These are phyloP conservation scores for Diarsia brunnea DNA, from an alignment of 2,888 invertebrate species.

Conservation along the genomic window DNA sequence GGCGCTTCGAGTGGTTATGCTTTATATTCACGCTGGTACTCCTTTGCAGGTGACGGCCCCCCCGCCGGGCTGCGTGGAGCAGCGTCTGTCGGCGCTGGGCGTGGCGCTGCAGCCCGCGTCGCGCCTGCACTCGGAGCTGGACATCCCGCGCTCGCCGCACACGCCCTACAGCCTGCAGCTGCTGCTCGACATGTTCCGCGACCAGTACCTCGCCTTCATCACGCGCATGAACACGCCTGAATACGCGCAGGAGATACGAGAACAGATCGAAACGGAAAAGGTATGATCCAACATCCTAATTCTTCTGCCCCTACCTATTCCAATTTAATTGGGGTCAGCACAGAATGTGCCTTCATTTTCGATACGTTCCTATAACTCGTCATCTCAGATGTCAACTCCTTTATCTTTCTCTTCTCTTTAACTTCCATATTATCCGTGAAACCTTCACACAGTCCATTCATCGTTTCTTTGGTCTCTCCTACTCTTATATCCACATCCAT, in stretches of 20 bases:
- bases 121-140: slow-evolving; percentile 94
- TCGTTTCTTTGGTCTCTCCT: not conserved
- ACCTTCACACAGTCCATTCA: not conserved
- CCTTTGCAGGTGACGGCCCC: slow-evolving; percentile 92
- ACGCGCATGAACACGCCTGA: slow-evolving; percentile 95
- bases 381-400: not conserved
- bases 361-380: not conserved
- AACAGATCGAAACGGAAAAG: slow-evolving; percentile 96
- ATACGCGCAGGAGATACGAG: slow-evolving; percentile 93
- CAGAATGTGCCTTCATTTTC: not conserved
- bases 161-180: slow-evolving; percentile 97
- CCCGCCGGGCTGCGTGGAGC: slow-evolving; percentile 97
- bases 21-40: not conserved
- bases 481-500: not conserved
- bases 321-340: not conserved
- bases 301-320: not conserved
- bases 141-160: slow-evolving; percentile 94
- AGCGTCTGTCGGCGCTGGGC: slow-evolving; percentile 95
- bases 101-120: slow-evolving; percentile 92
- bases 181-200: slow-evolving; percentile 95
- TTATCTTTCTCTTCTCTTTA: not conserved
- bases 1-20: not conserved
- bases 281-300: slow-evolving; percentile 72
- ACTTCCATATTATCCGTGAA: not conserved
- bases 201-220: slow-evolving; percentile 96